A percentile compares a stretch with the other conserved stretches of the same genome.
phyloP scores from a whole-genome alignment of 2,888 invertebrate species.

The Gari tellinella region DNA sequence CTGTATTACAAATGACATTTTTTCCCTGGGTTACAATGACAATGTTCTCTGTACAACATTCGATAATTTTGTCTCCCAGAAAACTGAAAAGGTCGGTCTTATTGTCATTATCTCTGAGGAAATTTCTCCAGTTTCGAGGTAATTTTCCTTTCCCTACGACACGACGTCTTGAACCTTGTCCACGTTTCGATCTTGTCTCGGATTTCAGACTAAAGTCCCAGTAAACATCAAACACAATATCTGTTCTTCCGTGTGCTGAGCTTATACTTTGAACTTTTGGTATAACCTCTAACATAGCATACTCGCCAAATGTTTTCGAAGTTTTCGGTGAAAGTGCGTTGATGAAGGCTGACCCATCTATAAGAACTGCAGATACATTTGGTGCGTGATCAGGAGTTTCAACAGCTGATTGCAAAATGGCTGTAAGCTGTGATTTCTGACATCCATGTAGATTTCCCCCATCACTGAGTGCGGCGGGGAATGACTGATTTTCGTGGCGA shows the following conservation, averaged over 20 bases:
- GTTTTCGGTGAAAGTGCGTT: slow-evolving; percentile 16
- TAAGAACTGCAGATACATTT: slow-evolving; percentile 15
- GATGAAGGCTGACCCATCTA: slow-evolving; percentile 29
- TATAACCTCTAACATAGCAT: slow-evolving; percentile 17
- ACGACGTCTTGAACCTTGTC: too few species aligned
- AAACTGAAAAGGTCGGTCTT: slow-evolving; percentile 54
- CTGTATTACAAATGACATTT: too few species aligned
- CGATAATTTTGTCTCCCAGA: slow-evolving; percentile 44
- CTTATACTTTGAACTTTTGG: slow-evolving; percentile 23
- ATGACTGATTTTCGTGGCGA: slow-evolving; percentile 50
- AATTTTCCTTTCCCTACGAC: slow-evolving; percentile 34
- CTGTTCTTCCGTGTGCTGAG: too few species aligned
- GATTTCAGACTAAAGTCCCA: too few species aligned
- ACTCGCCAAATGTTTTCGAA: slow-evolving; percentile 27
- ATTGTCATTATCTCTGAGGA: slow-evolving; percentile 40
- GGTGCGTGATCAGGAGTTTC: slow-evolving; percentile 3
- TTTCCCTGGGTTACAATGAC: too few species aligned
- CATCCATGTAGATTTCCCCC: slow-evolving; percentile 42
- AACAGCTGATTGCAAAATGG: slow-evolving; percentile 23
- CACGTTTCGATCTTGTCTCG: too few species aligned
- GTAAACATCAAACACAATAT: too few species aligned
- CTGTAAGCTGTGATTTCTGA: slow-evolving; percentile 44
- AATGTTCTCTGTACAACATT: too few species aligned
- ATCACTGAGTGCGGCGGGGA: slow-evolving; percentile 47
- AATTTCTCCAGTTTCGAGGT: slow-evolving; percentile 47